Conservation (phyloP, 2,888 invertebrate genomes). For the Malachius bipustulatus region DNA sequence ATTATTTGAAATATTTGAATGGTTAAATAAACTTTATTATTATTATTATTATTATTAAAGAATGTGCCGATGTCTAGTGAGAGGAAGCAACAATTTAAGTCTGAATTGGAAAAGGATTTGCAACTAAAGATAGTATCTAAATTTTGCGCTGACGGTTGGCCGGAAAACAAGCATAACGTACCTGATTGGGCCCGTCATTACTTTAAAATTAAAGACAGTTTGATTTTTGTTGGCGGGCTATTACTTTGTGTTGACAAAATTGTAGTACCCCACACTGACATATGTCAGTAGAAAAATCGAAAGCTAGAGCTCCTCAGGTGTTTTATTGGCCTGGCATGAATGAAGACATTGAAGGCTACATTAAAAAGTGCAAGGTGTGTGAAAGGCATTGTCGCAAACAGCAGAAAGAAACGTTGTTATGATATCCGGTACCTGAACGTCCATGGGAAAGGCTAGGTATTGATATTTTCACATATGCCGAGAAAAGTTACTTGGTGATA, state of each 20-base stretch:
- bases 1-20: no score
- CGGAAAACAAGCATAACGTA: constrained; percentile 2
- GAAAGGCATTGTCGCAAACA: no score
- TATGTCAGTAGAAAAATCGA: constrained; percentile 2
- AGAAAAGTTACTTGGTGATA: constrained; percentile 1
- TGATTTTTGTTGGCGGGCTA: neutral
- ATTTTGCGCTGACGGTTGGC: neutral
- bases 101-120: constrained; percentile 2
- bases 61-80: constrained; percentile 5
- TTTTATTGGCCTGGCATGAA: neutral
- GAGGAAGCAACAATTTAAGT: constrained; percentile 4
- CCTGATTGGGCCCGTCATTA: constrained; percentile 4
- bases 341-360: neutral
- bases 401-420: neutral
- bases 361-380: neutral
- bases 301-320: constrained; percentile 2
- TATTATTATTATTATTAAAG: no score
- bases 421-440: neutral
- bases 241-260: no score
- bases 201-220: neutral
- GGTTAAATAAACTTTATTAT: no score
- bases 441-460: neutral
- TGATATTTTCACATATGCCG: neutral
- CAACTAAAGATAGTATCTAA: constrained; percentile 2
- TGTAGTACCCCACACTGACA: no score